Evolutionary conservation across 2,797 vertebrate genomes (phyloP), one percentile per base, ranked within the genome.

Genomic region (Ceryle rudis): DNA sequence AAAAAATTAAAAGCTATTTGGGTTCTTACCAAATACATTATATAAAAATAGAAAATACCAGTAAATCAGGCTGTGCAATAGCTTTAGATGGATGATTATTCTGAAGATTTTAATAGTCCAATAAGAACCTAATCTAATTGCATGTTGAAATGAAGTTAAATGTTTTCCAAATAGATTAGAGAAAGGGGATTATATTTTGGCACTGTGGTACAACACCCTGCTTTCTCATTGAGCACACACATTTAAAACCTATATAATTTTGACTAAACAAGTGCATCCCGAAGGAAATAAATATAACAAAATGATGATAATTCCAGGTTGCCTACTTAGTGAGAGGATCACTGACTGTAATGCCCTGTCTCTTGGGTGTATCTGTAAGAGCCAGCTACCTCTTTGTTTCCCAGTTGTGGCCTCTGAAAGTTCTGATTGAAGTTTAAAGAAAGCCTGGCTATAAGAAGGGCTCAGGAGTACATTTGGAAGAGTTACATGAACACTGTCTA

Each of bases 1-100:
- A 93, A 95, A 95, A 93, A 97, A 97, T 96, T 95, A 95, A 97
- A 96, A 97, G 78, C 84, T 97, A 47, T 92, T 97, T 97, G 95
- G 75, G 72, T 90, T 97, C 41, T 87, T 96, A 95, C 78, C 73
- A 97, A 91, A 88, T 96, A 31, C 65, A 78, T 96, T 95, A 94
- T 91, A 95, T 97, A 95, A 97, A 95, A 96, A 95, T 90, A 91
- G 94, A 95, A 87, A 83, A 51, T 87, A 90, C 71, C 41, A 93
- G 64, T 86, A 95, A 96, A 96, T 89, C 82, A 92, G 35, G 52
- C 49, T 88, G 80, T 73, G 60, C 87, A 95, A 75, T 90, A 89
- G 89, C 55, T 89, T 96, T 95, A 84, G 73, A 75, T 95, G 85
- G 70, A 82, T 97, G 91, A 93, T 89, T 95, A 94, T 95, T 94